Percentiles rank a stretch among this genome's conserved stretches.
These are phyloP conservation scores for Empis stercorea DNA, from an alignment of 2,888 invertebrate genomes.

Conservation along the genomic window DNA sequence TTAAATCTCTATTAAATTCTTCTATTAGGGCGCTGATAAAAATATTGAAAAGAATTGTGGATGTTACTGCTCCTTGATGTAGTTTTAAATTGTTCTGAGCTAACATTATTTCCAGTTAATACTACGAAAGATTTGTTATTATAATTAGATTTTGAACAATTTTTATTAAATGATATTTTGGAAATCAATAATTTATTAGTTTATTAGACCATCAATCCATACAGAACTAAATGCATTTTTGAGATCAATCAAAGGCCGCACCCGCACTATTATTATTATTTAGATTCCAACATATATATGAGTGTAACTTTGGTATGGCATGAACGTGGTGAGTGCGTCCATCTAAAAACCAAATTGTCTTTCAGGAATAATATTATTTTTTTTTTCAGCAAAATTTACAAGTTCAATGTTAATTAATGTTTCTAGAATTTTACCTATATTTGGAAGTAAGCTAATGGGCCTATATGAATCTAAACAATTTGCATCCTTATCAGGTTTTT, in stretches of 20 bases:
- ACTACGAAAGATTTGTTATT: not conserved
- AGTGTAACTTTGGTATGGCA: not conserved
- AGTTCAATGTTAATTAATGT: not conserved
- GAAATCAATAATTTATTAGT: not conserved
- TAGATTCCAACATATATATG: not conserved
- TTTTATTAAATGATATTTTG: not conserved
- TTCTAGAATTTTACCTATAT: not conserved
- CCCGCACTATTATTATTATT: not conserved
- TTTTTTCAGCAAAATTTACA: not conserved
- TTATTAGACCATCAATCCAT: not conserved
- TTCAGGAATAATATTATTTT: not conserved
- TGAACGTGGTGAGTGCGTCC: not conserved
- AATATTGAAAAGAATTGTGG: not conserved
- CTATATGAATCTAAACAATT: too few relatives aligned
- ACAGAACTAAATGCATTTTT: not conserved
- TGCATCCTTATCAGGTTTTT: too few relatives aligned
- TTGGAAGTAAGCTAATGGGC: not conserved
- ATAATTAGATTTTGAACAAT: not conserved
- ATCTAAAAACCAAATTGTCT: not conserved
- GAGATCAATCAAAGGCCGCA: not conserved
- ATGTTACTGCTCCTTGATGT: too few relatives aligned
- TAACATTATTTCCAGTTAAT: not conserved
- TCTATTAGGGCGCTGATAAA: not conserved
- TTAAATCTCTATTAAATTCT: not conserved
- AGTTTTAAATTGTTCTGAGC: not conserved